These are phyloP conservation scores for Microctonus brassicae DNA, from an alignment of 2,888 invertebrate species.

Conservation along the genomic window DNA sequence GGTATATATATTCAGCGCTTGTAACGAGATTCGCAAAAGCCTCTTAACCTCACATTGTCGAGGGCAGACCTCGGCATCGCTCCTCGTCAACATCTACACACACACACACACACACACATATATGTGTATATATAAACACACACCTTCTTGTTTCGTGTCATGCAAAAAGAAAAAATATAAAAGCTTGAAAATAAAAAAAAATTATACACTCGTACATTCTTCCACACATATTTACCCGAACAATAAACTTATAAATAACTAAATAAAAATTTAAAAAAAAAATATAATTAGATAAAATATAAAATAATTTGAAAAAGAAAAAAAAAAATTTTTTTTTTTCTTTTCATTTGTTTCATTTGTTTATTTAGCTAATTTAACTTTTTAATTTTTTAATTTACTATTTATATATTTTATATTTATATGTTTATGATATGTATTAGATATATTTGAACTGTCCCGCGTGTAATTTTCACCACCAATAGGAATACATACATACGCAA, in stretches of 20 bases:
- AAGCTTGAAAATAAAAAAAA: neutral
- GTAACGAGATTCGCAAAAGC: conserved; percentile 67
- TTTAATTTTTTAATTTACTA: neutral
- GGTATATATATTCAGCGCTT: conserved; percentile 63
- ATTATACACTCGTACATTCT: too few relatives aligned
- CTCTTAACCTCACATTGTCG: conserved; percentile 56
- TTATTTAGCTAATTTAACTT: too few relatives aligned
- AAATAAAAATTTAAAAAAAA: neutral
- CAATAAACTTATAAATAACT: neutral
- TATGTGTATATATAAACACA: neutral
- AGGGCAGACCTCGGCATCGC: conserved; percentile 45
- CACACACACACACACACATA: neutral
- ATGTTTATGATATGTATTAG: conserved; percentile 19
- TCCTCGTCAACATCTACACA: conserved; percentile 4
- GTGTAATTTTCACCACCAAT: conserved; percentile 6
- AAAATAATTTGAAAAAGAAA: neutral
- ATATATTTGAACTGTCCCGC: neutral
- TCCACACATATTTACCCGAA: too few relatives aligned
- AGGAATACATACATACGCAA: conserved; percentile 47
- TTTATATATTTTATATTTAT: neutral
- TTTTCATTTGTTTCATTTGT: neutral
- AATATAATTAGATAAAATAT: neutral
- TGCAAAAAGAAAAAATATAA: neutral
- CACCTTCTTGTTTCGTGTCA: neutral
- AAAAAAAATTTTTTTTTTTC: too few relatives aligned